Conservation (phyloP, 2,888 invertebrate genomes). For the Serripes groenlandicus region DNA sequence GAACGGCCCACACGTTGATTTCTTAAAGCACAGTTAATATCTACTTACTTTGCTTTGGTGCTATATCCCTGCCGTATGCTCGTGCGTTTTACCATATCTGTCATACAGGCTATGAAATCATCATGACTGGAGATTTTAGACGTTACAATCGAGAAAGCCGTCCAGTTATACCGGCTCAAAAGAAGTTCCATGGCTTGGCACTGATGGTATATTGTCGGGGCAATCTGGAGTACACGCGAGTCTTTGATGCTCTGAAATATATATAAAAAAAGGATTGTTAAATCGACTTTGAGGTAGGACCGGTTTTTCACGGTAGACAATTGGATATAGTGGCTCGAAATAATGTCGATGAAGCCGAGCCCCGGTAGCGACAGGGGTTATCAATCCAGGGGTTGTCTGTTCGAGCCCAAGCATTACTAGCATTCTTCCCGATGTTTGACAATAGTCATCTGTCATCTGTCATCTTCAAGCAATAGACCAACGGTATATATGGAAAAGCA, state of each 20-base stretch:
- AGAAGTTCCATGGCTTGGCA: conserved; percentile 98
- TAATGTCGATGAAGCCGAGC: too few species aligned
- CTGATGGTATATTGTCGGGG: conserved; percentile 98
- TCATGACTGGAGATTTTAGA: conserved; percentile 95
- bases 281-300: too few species aligned
- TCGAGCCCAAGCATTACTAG: too few species aligned
- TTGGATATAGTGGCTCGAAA: too few species aligned
- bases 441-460: too few species aligned
- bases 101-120: conserved; percentile 92
- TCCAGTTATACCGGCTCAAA: conserved; percentile 98
- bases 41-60: conserved; percentile 61
- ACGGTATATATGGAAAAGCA: too few species aligned
- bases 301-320: too few species aligned
- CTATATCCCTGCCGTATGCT: conserved; percentile 60
- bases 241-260: conserved; percentile 88
- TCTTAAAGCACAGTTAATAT: not conserved
- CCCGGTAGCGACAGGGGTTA: not conserved
- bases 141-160: conserved; percentile 95
- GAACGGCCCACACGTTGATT: not conserved
- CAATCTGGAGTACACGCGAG: conserved; percentile 96
- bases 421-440: too few species aligned
- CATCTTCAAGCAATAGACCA: too few species aligned
- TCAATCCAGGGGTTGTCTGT: not conserved
- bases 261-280: not conserved
- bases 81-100: conserved; percentile 60